phyloP scores from a whole-genome alignment of 2,797 vertebrate species.

The Orientallactaga sibirica region DNA sequence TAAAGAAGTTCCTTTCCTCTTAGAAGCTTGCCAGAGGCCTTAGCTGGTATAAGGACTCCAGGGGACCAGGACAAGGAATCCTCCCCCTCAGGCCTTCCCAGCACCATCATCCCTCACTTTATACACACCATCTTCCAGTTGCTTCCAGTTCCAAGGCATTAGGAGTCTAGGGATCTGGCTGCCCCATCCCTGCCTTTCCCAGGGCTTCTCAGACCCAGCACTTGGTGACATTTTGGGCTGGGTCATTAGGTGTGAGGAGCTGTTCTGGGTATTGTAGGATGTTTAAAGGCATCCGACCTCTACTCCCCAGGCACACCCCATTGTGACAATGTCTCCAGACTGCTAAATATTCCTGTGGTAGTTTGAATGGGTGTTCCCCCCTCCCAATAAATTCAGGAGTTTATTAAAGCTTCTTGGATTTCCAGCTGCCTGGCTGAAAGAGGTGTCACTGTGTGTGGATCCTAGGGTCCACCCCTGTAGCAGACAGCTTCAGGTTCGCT shows the following conservation, averaged over 20 bases:
- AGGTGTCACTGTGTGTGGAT: too few relatives aligned
- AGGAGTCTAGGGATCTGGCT: not conserved
- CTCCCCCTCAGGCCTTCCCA: not conserved
- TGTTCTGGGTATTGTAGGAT: accelerated
- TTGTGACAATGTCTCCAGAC: not conserved
- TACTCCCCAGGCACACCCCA: not conserved
- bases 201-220: accelerated
- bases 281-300: not conserved
- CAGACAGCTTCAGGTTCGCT: too few relatives aligned
- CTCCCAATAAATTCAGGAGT: too few relatives aligned
- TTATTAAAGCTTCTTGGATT: too few relatives aligned
- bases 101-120: accelerated
- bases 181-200: accelerated
- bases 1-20: not conserved
- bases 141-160: not conserved
- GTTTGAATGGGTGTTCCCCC: too few relatives aligned
- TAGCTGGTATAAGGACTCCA: not conserved
- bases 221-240: not conserved
- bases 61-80: not conserved
- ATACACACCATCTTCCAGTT: not conserved
- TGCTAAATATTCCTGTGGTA: not conserved
- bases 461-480: too few relatives aligned
- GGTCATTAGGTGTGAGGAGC: not conserved
- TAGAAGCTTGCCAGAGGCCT: not conserved
- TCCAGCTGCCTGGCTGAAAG: too few relatives aligned